Evolutionary conservation across 1,140 invertebrate species (phyloP).

Genomic region (Cyclina sinensis): DNA sequence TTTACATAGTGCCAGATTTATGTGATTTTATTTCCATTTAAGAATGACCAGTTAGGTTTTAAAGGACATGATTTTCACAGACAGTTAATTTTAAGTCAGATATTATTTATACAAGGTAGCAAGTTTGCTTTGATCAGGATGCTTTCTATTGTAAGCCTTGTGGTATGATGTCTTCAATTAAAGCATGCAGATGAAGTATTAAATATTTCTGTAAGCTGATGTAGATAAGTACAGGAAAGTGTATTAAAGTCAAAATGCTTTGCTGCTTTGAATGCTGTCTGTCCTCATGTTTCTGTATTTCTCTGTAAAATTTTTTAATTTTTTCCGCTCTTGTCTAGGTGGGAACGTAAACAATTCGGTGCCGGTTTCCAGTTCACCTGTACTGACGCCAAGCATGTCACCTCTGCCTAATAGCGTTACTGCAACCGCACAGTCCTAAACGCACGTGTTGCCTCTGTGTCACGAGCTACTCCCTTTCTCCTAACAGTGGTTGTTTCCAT

Average conservation of each 20-base stretch:
- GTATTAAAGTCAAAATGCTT: neutral
- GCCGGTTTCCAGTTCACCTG: constrained; percentile 58
- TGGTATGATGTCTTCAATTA: neutral
- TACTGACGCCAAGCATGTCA: constrained; percentile 60
- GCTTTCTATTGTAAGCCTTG: neutral
- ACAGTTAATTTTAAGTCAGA: too few species aligned
- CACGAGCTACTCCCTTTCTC: constrained; percentile 40
- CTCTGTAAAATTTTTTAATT: constrained; percentile 42
- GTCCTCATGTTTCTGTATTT: constrained; percentile 43
- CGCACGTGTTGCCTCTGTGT: constrained; percentile 37
- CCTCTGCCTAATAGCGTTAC: constrained; percentile 64
- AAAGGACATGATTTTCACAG: too few species aligned
- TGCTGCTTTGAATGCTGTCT: constrained; percentile 26
- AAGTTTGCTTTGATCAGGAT: too few species aligned
- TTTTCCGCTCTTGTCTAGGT: constrained; percentile 35
- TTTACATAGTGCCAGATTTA: too few species aligned
- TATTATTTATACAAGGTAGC: too few species aligned
- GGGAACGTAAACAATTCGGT: constrained; percentile 58
- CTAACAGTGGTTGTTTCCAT: constrained; percentile 38
- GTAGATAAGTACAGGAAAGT: neutral
- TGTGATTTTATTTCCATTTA: too few species aligned
- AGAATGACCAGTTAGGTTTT: too few species aligned
- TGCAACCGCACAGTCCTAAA: constrained; percentile 63
- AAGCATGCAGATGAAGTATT: neutral
- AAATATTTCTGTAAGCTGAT: neutral